A percentile compares a stretch with the other conserved stretches of the same genome.
Conservation (phyloP, 1,140 invertebrate genomes). For the Psix sp. region DNA sequence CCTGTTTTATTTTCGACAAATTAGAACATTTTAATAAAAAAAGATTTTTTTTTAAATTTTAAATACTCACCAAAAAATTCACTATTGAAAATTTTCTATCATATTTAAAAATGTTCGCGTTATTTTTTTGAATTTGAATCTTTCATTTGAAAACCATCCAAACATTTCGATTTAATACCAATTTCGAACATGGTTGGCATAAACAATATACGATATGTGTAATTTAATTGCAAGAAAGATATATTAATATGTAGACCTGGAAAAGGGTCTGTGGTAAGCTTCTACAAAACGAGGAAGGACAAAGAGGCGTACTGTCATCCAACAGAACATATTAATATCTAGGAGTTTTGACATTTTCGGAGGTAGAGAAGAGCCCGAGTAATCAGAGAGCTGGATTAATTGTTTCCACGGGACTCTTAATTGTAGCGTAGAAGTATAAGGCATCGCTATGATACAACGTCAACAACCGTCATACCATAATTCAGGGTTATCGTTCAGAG, state of each 20-base stretch:
- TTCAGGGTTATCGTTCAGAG: slow-evolving; percentile 53
- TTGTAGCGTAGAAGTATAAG: slow-evolving; percentile 55
- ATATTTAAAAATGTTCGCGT: background rate
- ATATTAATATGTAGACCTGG: slow-evolving; percentile 31
- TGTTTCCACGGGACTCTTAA: slow-evolving; percentile 74
- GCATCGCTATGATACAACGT: slow-evolving; percentile 61
- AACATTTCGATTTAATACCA: too few relatives aligned
- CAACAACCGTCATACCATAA: slow-evolving; percentile 64
- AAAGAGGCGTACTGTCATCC: slow-evolving; percentile 60
- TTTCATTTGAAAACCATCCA: too few relatives aligned
- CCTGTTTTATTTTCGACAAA: background rate
- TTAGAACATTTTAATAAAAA: background rate
- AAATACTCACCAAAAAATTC: too few relatives aligned
- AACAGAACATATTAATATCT: slow-evolving; percentile 76
- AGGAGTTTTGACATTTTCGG: slow-evolving; percentile 74
- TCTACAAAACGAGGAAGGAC: slow-evolving; percentile 9
- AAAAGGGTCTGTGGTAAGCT: slow-evolving; percentile 19
- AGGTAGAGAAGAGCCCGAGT: slow-evolving; percentile 61
- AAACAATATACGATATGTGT: slow-evolving; percentile 12
- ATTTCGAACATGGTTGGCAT: too few relatives aligned
- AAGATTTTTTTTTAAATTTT: too few relatives aligned
- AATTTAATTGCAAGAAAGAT: slow-evolving; percentile 58
- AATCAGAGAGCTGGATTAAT: slow-evolving; percentile 76
- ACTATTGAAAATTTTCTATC: background rate
- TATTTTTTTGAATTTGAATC: too few relatives aligned